phyloP scores from a whole-genome alignment of 2,888 invertebrate species.

The Brachyopa scutellaris region DNA sequence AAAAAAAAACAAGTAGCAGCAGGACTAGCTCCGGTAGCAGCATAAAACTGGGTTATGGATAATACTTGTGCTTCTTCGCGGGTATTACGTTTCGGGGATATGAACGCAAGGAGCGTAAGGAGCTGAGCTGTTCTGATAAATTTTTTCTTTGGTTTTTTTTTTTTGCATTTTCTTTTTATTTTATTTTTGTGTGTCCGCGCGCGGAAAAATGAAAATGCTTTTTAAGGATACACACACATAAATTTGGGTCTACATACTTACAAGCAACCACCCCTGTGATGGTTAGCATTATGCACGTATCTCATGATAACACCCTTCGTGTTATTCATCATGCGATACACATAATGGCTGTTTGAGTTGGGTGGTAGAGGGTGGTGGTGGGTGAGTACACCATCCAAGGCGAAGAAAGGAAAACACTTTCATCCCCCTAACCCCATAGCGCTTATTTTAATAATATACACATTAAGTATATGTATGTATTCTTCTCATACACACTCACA shows the following conservation, averaged over 20 bases:
- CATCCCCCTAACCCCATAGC: constrained; percentile 50
- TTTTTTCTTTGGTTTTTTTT: constrained; percentile 40
- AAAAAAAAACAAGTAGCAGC: background rate
- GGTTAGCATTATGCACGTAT: constrained; percentile 72
- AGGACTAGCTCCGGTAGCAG: constrained; percentile 40
- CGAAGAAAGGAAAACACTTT: constrained; percentile 39
- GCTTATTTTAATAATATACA: constrained; percentile 65
- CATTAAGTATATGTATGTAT: constrained; percentile 60
- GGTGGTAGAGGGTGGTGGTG: background rate
- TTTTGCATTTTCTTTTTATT: constrained; percentile 11
- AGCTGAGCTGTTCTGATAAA: constrained; percentile 58
- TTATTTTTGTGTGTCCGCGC: constrained; percentile 52
- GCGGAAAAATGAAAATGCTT: constrained; percentile 63
- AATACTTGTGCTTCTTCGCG: constrained; percentile 55
- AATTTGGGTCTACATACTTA: constrained; percentile 67
- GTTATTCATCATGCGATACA: constrained; percentile 72
- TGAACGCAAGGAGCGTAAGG: constrained; percentile 59
- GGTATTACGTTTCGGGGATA: constrained; percentile 58
- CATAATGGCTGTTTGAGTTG: constrained; percentile 58
- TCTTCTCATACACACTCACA: constrained; percentile 32
- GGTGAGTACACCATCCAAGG: constrained; percentile 19
- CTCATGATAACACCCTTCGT: constrained; percentile 71
- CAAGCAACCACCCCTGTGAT: constrained; percentile 49
- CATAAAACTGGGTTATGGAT: constrained; percentile 71
- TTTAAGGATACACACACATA: constrained; percentile 61